Evolutionary conservation across 2,888 invertebrate genomes (phyloP).

Genomic region (Netelia inedita): DNA sequence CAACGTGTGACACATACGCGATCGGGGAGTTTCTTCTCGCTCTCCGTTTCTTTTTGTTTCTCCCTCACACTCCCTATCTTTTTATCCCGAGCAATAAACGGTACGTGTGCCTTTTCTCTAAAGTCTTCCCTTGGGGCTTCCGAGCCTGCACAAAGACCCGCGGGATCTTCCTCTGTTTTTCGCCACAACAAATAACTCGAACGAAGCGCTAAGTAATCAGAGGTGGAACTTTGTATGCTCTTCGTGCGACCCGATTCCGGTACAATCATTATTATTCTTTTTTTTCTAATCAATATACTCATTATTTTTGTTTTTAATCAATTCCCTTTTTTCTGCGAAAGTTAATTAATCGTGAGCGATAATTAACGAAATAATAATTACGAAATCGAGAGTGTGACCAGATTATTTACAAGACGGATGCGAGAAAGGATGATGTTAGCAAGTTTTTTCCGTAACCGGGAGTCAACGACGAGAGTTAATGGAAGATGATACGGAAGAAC

Average conservation of each 20-base stretch:
- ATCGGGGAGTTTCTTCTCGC: not conserved
- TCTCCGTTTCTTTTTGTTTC: too few relatives aligned
- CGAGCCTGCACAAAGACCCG: not conserved
- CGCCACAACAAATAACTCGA: constrained; percentile 32
- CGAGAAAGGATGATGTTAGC: not conserved
- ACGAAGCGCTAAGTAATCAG: constrained; percentile 55
- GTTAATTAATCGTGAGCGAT: too few relatives aligned
- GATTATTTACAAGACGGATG: constrained; percentile 1
- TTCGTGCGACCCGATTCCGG: not conserved
- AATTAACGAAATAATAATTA: too few relatives aligned
- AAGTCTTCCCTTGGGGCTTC: constrained; percentile 15
- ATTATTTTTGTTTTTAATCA: too few relatives aligned
- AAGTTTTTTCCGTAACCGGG: constrained; percentile 7
- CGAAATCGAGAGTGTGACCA: not conserved
- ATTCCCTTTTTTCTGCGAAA: too few relatives aligned
- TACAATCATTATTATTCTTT: too few relatives aligned
- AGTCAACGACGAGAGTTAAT: not conserved
- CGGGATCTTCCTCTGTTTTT: constrained; percentile 1
- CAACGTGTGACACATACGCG: not conserved
- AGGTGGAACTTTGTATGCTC: constrained; percentile 41
- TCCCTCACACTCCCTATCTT: too few relatives aligned
- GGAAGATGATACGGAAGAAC: constrained; percentile 55
- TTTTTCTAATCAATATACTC: too few relatives aligned
- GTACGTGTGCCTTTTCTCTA: constrained; percentile 44
- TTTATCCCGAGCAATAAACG: constrained; percentile 23